phyloP scores from a whole-genome alignment of 64 coral and sea anemone species.

The Dendronephthya gigantea region DNA sequence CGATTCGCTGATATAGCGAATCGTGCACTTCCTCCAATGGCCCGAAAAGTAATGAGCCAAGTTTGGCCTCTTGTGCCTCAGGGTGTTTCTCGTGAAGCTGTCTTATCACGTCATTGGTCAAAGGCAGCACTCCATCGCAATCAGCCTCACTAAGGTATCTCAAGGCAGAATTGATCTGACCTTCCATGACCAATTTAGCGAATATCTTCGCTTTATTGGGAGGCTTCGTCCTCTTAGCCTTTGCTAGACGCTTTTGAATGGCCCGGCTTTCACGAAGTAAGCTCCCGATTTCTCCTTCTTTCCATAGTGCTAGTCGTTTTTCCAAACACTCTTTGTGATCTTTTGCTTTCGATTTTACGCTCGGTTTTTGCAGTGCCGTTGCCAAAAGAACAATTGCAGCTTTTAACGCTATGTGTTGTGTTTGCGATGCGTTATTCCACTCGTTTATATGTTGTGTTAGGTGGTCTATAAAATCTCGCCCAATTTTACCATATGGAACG shows the following conservation, averaged over 20 bases:
- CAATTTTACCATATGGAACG: no score
- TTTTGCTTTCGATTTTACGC: conserved; percentile 4
- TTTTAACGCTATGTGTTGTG: neutral
- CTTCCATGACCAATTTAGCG: neutral
- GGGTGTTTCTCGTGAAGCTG: conserved; percentile 25
- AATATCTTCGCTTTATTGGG: neutral
- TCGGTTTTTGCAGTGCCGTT: neutral
- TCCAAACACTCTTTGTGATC: neutral
- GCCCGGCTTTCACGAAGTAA: neutral
- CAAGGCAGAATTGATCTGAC: no score
- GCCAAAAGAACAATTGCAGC: neutral
- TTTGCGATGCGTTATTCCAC: neutral
- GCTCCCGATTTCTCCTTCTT: neutral
- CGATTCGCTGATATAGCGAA: neutral
- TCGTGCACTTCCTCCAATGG: conserved; percentile 26
- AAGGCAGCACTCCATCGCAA: neutral
- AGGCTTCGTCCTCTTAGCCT: neutral
- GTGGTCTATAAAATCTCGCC: no score
- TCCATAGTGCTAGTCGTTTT: neutral
- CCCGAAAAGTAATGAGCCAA: neutral
- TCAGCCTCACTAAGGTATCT: neutral
- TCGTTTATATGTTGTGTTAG: neutral
- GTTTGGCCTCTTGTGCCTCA: neutral
- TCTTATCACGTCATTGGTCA: neutral
- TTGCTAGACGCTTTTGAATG: neutral